A percentile compares a stretch with the other conserved stretches of the same genome.
Conservation (phyloP, 2,113 vertebrate genomes). For the Entosphenus tridentatus region DNA sequence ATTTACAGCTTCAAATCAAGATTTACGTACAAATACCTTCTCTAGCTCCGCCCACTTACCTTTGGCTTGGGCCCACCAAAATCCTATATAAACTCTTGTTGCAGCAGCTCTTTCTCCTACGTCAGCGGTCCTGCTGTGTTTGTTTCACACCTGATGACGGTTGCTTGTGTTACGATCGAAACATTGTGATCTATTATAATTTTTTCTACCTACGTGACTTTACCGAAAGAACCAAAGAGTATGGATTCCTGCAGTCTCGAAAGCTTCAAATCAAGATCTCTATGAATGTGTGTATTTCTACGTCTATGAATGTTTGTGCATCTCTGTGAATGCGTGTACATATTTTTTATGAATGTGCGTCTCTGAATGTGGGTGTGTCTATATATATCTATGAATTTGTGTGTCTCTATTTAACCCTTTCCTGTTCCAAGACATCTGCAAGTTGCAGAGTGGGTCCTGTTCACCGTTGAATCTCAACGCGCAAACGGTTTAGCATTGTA, state of each 20-base stretch:
- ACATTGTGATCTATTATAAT: not conserved
- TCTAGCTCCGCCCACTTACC: too few species aligned
- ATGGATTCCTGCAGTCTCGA: not conserved
- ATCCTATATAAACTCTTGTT: not conserved
- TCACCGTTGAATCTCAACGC: too few species aligned
- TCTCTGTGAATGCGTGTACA: not conserved
- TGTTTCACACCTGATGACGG: not conserved
- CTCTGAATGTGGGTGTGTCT: not conserved
- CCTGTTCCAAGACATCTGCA: too few species aligned
- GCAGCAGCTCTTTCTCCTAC: not conserved
- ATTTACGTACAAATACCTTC: too few species aligned
- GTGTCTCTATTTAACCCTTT: too few species aligned
- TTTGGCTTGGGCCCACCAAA: too few species aligned
- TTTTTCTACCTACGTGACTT: not conserved
- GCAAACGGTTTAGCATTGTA: too few species aligned
- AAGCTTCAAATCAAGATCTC: not conserved
- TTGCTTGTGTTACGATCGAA: not conserved
- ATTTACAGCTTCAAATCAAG: too few species aligned
- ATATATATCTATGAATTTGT: too few species aligned
- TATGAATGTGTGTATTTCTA: not conserved
- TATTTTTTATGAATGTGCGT: not conserved
- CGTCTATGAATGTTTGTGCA: not conserved
- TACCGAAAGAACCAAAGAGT: not conserved
- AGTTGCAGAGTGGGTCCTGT: too few species aligned
- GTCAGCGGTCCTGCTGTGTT: not conserved